Evolutionary conservation across 2,888 invertebrate genomes (phyloP), one percentile per base, ranked within the genome.

Genomic region (Heliconius charithonia): DNA sequence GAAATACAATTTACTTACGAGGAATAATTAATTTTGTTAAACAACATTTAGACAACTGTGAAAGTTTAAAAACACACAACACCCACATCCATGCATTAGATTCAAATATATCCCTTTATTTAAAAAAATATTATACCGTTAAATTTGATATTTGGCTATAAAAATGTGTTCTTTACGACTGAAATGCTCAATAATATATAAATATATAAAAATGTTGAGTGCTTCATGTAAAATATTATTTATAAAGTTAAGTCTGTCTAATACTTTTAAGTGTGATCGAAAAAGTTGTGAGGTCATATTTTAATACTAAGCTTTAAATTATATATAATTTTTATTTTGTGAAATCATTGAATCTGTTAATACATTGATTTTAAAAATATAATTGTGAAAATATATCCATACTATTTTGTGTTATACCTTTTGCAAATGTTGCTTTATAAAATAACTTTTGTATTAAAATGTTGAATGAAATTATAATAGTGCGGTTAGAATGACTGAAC

Each of bases 141-240:
- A 4, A 62, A 25, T 25, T 62, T 67, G 37, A n/a, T 41, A 67
- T 41, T 69, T 45, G 67, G 37, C 41, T 37, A 41, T 6, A 13
- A 16, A 16, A 0, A 69, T 72, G 59, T 59, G 37, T 72, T 72
- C 32, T 59, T n/a, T 59, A 59, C 16, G 25, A 59, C 7, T n/a
- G 9, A 59, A 72, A 59, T 59, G 72, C 72, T 72, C 70, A 56
- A 72, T 22, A 72, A 29, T 32, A 69, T 16, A 69, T 41, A n/a
- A 37, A 25, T 72, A 13, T n/a, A 9, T 25, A 59, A 32, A 37
- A 27, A 56, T 56, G 32, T 59, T 32, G 22, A 32, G 0, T 72
- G n/a, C n/a, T 72, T 59, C 32, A 32, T 72, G 29, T 22, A 25
- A 32, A 27, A 71, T 29, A 29, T 56, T 72, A 59, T 72, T 22